phyloP scores from a whole-genome alignment of 2,797 vertebrate species.

The Artibeus jamaicensis region DNA sequence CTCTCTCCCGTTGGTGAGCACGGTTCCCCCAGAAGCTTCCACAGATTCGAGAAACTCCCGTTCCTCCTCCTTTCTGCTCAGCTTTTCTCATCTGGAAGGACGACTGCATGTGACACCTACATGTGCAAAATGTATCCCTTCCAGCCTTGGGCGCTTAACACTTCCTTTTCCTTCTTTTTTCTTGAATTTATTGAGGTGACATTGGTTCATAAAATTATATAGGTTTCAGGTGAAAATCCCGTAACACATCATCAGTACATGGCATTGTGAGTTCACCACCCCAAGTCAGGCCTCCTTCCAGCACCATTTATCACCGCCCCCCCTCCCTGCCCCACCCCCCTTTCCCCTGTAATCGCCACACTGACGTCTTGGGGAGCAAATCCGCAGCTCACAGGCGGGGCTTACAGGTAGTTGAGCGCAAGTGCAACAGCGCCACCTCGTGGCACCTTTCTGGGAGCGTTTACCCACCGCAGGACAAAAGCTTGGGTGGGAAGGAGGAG shows the following conservation, averaged over 20 bases:
- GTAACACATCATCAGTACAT: background rate
- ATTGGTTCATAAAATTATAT: background rate
- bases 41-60: background rate
- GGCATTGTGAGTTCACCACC: too few species aligned
- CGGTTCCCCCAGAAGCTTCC: background rate
- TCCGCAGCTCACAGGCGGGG: background rate
- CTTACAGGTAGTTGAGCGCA: background rate
- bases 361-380: background rate
- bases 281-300: too few species aligned
- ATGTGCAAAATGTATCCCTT: background rate
- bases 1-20: background rate
- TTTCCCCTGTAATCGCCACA: too few species aligned
- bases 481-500: background rate
- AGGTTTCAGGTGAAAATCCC: background rate
- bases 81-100: background rate
- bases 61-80: background rate
- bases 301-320: too few species aligned
- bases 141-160: background rate
- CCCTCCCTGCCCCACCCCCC: too few species aligned
- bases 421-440: slow-evolving; percentile 78
- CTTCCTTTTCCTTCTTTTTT: background rate
- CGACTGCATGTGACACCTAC: background rate
- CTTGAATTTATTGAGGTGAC: background rate
- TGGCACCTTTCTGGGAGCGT: slow-evolving; percentile 42
- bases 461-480: background rate